phyloP scores from a whole-genome alignment of 1,140 invertebrate species.

The Drosophila parvula region DNA sequence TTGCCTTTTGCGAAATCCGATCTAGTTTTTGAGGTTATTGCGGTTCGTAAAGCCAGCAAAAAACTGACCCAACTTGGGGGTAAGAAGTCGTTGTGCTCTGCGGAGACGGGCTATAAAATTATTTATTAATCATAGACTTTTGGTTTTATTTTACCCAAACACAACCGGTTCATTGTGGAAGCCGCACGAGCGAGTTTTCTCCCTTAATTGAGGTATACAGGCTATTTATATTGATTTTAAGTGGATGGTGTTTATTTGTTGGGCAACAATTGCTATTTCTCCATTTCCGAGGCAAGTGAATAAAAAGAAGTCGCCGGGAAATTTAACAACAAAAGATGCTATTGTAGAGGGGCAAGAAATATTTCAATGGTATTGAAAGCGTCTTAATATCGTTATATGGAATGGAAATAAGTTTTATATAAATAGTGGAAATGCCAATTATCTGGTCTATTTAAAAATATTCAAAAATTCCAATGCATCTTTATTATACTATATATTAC shows the following conservation, averaged over 20 bases:
- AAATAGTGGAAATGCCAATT: no score
- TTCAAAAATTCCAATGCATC: no score
- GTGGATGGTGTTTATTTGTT: constrained; percentile 47
- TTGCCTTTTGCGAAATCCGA: constrained; percentile 26
- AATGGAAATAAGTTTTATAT: not conserved
- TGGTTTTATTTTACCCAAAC: constrained; percentile 45
- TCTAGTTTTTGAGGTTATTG: constrained; percentile 44
- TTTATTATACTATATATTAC: no score
- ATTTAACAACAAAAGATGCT: constrained; percentile 19
- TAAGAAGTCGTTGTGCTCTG: constrained; percentile 40
- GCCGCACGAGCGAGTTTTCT: constrained; percentile 43
- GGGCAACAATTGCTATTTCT: constrained; percentile 36
- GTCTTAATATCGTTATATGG: not conserved
- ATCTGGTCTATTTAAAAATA: no score
- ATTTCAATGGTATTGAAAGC: constrained; percentile 9
- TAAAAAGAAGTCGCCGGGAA: constrained; percentile 1
- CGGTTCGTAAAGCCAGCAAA: constrained; percentile 32
- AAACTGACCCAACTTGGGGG: constrained; percentile 7
- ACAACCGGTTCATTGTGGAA: constrained; percentile 45
- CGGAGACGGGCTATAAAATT: constrained; percentile 18
- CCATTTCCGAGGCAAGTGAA: constrained; percentile 23
- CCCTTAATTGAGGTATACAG: constrained; percentile 43
- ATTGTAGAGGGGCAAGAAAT: not conserved
- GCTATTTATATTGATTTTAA: constrained; percentile 58
- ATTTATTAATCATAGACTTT: constrained; percentile 51